These are phyloP conservation scores for Aspidapion aeneum DNA, from an alignment of 2,888 invertebrate species.

Conservation along the genomic window DNA sequence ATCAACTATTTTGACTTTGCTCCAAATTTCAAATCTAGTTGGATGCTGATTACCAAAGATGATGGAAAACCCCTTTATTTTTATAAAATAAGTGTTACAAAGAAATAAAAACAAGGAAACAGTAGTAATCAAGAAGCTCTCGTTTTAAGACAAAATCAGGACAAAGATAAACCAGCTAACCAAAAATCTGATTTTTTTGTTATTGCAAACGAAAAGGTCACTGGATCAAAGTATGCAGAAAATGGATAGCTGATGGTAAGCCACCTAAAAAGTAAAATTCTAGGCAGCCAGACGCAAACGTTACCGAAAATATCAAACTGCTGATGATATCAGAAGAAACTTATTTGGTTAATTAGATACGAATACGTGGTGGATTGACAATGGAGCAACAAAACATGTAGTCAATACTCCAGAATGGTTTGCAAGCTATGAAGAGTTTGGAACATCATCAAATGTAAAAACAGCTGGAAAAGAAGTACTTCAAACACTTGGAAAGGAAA, in stretches of 20 bases:
- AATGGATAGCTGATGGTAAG: conserved; percentile 33
- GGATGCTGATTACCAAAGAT: conserved; percentile 34
- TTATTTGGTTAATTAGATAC: conserved; percentile 15
- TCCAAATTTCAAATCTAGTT: conserved; percentile 10
- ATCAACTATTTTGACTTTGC: neutral
- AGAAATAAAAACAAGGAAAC: conserved; percentile 10
- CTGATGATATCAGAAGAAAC: conserved; percentile 22
- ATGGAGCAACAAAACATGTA: conserved; percentile 37
- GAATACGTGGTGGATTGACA: conserved; percentile 36
- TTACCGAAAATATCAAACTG: conserved; percentile 3
- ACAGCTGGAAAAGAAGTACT: conserved; percentile 27
- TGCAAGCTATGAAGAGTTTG: conserved; percentile 25
- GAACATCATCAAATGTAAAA: conserved; percentile 23
- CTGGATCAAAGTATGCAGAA: conserved; percentile 11
- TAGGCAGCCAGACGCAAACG: conserved; percentile 12
- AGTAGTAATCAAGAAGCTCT: conserved; percentile 22
- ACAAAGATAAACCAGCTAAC: conserved; percentile 11
- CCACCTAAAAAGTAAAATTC: conserved; percentile 15
- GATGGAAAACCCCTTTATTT: conserved; percentile 28
- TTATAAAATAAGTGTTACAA: conserved; percentile 28
- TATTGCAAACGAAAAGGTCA: conserved; percentile 19
- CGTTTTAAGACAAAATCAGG: conserved; percentile 11
- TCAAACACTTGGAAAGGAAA: conserved; percentile 22
- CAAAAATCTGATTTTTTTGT: conserved; percentile 6
- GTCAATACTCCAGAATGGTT: conserved; percentile 27